Conservation (phyloP, 2,888 invertebrate genomes). For the Atrina japonica region DNA sequence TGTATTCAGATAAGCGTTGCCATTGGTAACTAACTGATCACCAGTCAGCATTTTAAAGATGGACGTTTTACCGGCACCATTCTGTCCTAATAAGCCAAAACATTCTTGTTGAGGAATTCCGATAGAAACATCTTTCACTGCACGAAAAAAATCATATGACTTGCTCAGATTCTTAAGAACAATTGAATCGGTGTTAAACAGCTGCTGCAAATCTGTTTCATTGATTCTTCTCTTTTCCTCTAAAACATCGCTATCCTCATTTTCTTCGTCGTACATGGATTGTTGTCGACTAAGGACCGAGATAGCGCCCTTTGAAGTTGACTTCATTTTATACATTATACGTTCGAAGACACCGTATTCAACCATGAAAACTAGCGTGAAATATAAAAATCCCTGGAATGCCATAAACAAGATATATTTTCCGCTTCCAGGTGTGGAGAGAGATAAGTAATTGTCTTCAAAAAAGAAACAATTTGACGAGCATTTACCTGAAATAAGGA, state of each 20-base stretch:
- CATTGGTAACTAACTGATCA: slow-evolving; percentile 81
- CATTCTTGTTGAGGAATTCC: slow-evolving; percentile 84
- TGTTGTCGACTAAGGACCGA: neutral
- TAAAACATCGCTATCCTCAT: slow-evolving; percentile 76
- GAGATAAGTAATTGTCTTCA: slow-evolving; percentile 84
- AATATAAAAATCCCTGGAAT: slow-evolving; percentile 83
- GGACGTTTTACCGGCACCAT: slow-evolving; percentile 94
- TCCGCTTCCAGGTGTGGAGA: slow-evolving; percentile 87
- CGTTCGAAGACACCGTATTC: slow-evolving; percentile 81
- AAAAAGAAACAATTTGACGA: slow-evolving; percentile 62
- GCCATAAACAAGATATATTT: slow-evolving; percentile 85
- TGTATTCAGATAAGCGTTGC: slow-evolving; percentile 82
- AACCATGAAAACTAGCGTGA: slow-evolving; percentile 84
- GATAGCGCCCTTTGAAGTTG: neutral
- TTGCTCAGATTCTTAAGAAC: slow-evolving; percentile 84
- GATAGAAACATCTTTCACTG: slow-evolving; percentile 74
- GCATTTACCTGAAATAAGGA: slow-evolving; percentile 39
- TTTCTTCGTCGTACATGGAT: slow-evolving; percentile 39
- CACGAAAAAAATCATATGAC: slow-evolving; percentile 83
- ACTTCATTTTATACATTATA: slow-evolving; percentile 7
- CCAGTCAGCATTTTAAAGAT: slow-evolving; percentile 88
- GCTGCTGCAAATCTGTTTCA: slow-evolving; percentile 2
- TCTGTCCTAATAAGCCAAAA: slow-evolving; percentile 91
- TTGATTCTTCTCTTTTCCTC: slow-evolving; percentile 77
- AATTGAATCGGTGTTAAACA: slow-evolving; percentile 30